A percentile compares a stretch with the other conserved stretches of the same genome.
Evolutionary conservation across 1,140 invertebrate genomes (phyloP).

Genomic region (Schlechtendalia chinensis): DNA sequence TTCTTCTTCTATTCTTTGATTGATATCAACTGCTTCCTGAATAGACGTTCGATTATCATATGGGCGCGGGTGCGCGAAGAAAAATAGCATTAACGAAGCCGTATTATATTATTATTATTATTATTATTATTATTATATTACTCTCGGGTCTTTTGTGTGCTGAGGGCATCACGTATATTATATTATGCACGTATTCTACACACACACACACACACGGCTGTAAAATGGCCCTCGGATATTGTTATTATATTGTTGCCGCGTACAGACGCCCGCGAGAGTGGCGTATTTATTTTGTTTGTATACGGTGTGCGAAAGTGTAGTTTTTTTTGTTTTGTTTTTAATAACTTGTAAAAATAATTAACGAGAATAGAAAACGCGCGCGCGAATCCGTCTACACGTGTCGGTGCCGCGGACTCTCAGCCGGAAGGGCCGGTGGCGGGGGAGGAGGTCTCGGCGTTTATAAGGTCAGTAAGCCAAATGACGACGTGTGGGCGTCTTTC

Average conservation of each 20-base stretch:
- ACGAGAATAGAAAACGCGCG: not conserved
- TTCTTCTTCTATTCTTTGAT: not conserved
- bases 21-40: constrained; percentile 43
- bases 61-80: constrained; percentile 37
- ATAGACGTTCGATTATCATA: constrained; percentile 42
- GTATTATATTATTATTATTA: constrained; percentile 19
- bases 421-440: not conserved
- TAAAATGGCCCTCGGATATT: constrained; percentile 12
- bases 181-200: not conserved
- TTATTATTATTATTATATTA: constrained; percentile 11
- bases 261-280: not conserved
- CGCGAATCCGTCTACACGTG: not conserved
- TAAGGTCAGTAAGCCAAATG: constrained; percentile 41
- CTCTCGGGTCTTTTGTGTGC: constrained; percentile 6
- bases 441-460: not conserved
- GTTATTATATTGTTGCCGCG: not conserved
- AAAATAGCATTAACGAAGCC: constrained; percentile 35
- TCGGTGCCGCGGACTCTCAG: too few species aligned
- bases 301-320: not conserved
- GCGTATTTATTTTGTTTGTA: not conserved
- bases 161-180: not conserved
- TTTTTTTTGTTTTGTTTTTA: not conserved
- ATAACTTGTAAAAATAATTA: not conserved
- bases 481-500: constrained; percentile 16
- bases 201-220: too few species aligned